Base-by-base conservation (phyloP, 1,140 invertebrate species). In the Lepidotrigona ventralis region DNA sequence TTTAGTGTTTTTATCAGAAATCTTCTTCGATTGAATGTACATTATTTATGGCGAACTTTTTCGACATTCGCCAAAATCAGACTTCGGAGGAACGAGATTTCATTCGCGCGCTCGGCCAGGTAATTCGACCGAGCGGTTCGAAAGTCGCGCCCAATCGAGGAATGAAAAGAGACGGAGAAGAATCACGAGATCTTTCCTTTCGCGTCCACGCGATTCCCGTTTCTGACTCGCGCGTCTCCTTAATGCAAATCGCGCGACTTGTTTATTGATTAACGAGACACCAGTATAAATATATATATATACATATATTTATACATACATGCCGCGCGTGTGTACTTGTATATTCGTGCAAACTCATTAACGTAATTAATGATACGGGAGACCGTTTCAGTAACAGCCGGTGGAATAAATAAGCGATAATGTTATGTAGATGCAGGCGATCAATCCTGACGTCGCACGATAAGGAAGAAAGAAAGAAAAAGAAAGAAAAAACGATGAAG, bases 381-480 rank as follows among this genome's bases (percentile, higher is more conserved):
- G 79, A 80, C 81, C 66, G 81, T 83, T 83, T 70, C 81, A 78
- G 81, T 76, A 78, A 78, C 81, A 78, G 81, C 66, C 66, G 74
- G 66, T 75, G 29, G 81, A 83, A 83, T 83, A 83, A 83, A 83
- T 83, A 83, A 83, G 75, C 81, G 81, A 83, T 83, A 83, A 83
- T 83, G 76, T 78, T 83, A 83, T 83, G 81, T 83, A 83, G 81
- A 83, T 83, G 64, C 66, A 68, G 29, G 54, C 81, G 81, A 83
- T 83, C 81, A 78, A 83, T 83, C 81, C 75, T 74, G 79, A 69
- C 83, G 63, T 81, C 69, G 69, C 39, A 23, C 70, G 70, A 80
- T 74, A 73, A 80, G 79, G 71, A 81, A 81, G 64, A 46, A 8
- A 9, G 8, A 8, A 46, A 46, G 9, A 39, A 39, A 39, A 39